phyloP scores from a whole-genome alignment of 2,113 vertebrate genomes.

The Melanerpes formicivorus region DNA sequence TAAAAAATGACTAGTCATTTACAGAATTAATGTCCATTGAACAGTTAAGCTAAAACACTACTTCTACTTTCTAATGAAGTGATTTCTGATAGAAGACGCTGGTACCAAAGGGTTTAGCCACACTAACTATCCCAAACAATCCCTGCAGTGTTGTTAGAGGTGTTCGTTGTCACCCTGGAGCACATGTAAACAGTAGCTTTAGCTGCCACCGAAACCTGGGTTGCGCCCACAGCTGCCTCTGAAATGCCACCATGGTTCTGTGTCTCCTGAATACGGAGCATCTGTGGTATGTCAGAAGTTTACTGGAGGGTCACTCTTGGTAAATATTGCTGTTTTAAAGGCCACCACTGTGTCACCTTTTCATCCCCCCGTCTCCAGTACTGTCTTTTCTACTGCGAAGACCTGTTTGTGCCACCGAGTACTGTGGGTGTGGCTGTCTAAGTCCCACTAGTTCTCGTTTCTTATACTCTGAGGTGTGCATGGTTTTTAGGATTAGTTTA shows the following conservation, averaged over 20 bases:
- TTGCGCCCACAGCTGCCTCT: background rate
- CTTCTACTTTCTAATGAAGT: slow-evolving; percentile 71
- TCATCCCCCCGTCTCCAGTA: background rate
- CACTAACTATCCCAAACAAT: slow-evolving; percentile 17
- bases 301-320: background rate
- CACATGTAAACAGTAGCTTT: slow-evolving; percentile 13
- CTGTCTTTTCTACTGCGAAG: slow-evolving; percentile 33
- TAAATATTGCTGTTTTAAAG: background rate
- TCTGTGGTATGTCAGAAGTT: background rate
- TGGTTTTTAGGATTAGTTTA: slow-evolving; percentile 30
- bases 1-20: slow-evolving; percentile 28
- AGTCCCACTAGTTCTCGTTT: background rate
- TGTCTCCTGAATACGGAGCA: background rate
- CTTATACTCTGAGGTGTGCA: background rate
- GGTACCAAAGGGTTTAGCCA: slow-evolving; percentile 63
- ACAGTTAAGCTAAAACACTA: slow-evolving; percentile 65
- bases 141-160: background rate
- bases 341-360: slow-evolving; percentile 13
- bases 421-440: background rate
- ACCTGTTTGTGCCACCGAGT: slow-evolving; percentile 9
- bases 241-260: background rate
- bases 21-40: slow-evolving; percentile 8
- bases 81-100: slow-evolving; percentile 71
- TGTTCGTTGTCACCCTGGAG: slow-evolving; percentile 26
- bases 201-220: slow-evolving; percentile 20